These are phyloP conservation scores for Pachypanchax playfairii DNA, from an alignment of 2,113 vertebrate genomes.

Conservation along the genomic window DNA sequence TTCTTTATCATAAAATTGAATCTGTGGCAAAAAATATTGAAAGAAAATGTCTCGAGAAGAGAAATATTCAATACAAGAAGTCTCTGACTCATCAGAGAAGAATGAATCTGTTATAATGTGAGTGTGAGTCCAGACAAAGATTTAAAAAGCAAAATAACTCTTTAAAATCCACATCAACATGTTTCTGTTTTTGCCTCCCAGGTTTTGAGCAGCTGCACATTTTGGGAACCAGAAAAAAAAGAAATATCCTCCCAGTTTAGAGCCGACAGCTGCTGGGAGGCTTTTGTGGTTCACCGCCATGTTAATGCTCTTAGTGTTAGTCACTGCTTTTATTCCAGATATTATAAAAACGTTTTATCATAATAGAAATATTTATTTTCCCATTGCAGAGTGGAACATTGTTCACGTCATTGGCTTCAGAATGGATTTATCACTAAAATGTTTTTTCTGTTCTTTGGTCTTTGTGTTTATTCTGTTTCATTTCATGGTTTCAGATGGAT, in stretches of 20 bases:
- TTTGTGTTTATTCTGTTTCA: background rate
- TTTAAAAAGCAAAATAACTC: no score
- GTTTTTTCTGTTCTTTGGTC: background rate
- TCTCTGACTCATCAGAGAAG: no score
- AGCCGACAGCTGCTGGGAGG: slow-evolving; percentile 50
- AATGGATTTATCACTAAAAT: background rate
- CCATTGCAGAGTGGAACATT: background rate
- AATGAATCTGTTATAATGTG: no score
- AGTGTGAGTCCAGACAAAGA: no score
- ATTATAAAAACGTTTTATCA: background rate
- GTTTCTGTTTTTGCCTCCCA: background rate
- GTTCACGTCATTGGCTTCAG: background rate
- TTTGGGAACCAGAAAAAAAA: slow-evolving; percentile 28
- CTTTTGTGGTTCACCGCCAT: slow-evolving; percentile 18
- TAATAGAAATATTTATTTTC: background rate
- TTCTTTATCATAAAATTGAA: no score
- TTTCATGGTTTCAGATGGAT: no score
- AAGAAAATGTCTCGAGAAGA: no score
- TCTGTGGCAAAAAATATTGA: no score
- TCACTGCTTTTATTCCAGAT: slow-evolving; percentile 1
- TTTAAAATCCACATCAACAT: no score
- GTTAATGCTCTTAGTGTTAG: background rate
- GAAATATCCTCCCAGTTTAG: slow-evolving; percentile 62
- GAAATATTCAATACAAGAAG: no score
- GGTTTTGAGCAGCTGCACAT: slow-evolving; percentile 28